Evolutionary conservation across 2,797 vertebrate genomes (phyloP), one percentile per base, ranked within the genome.

Genomic region (Microtus obscurus): DNA sequence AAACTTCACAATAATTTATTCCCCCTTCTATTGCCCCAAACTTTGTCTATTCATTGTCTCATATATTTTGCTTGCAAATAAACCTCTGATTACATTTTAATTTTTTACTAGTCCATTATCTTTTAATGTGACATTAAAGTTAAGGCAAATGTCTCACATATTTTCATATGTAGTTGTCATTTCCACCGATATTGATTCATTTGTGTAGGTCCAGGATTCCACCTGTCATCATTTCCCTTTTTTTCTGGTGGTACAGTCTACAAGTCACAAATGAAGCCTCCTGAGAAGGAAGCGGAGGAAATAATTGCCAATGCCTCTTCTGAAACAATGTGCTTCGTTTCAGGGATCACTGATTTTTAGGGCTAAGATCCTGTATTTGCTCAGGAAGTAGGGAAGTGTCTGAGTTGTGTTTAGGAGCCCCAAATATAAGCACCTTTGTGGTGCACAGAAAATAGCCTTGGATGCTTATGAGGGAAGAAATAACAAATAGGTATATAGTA

Each of bases 301-400:
- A 40, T 81, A 63, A 89, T 90, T 80, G 19, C 37, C 45, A 6
- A 74, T 80, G 37, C 31, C n/a, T 73, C 29, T 74, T 48, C 69
- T 90, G 12, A 86, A 92, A 90, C 74, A 79, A 61, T 87, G 81
- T 91, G 19, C 17, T 89, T 95, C 90, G 19, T 34, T 89, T 96
- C 53, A 81, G 29, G 11, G 8, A 74, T 87, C 61, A 96, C 8
- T 87, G 53, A 34, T 17, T 31, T 95, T 83, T 9, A 74, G 77
- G 2, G 29, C 71, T 43, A 27, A 53, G 34, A 45, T 77, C 69
- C 86, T 78, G 63, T 71, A 43, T 16, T 92, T 87, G 3, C 63
- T 95, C 9, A 63, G 37, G 27, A 92, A 40, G 43, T 69, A 29
- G 37, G 16, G 23, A 23, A 92, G 85, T 86, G n/a, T 92, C 40